Evolutionary conservation across 2,797 vertebrate genomes (phyloP).

Genomic region (Mus spretus): DNA sequence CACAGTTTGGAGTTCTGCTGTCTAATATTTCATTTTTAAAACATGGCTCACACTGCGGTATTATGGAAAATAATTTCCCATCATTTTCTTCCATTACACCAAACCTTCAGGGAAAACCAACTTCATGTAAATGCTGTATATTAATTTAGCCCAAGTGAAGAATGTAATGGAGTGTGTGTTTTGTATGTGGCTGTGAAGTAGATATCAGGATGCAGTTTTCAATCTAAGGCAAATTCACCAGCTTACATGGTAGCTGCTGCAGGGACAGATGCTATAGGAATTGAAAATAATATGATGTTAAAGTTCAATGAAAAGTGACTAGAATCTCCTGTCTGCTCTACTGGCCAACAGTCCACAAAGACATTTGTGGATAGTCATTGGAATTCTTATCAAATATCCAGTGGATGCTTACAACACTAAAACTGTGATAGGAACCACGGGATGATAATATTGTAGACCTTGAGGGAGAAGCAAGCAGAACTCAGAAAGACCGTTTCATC

Average conservation of each 20-base stretch:
- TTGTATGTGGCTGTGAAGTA: neutral
- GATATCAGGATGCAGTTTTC: neutral
- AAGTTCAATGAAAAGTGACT: neutral
- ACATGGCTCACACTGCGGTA: neutral
- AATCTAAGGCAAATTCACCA: constrained; percentile 1
- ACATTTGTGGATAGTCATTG: neutral
- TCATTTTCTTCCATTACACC: constrained; percentile 44
- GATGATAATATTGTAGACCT: neutral
- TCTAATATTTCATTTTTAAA: constrained; percentile 50
- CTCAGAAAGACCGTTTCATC: neutral
- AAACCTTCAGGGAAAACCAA: constrained; percentile 15
- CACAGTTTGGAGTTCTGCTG: neutral
- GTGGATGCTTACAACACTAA: neutral
- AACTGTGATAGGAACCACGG: neutral
- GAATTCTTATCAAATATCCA: neutral
- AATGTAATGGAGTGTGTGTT: neutral
- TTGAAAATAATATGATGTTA: neutral
- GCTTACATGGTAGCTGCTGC: neutral
- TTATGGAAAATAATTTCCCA: neutral
- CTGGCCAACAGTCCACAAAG: neutral
- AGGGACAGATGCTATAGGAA: neutral
- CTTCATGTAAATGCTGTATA: neutral
- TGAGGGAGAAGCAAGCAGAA: neutral
- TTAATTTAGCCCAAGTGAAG: neutral
- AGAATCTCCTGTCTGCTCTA: neutral